Percentiles rank a stretch among this genome's conserved stretches.
phyloP scores from a whole-genome alignment of 2,113 vertebrate species.

The Corythaeola cristata region DNA sequence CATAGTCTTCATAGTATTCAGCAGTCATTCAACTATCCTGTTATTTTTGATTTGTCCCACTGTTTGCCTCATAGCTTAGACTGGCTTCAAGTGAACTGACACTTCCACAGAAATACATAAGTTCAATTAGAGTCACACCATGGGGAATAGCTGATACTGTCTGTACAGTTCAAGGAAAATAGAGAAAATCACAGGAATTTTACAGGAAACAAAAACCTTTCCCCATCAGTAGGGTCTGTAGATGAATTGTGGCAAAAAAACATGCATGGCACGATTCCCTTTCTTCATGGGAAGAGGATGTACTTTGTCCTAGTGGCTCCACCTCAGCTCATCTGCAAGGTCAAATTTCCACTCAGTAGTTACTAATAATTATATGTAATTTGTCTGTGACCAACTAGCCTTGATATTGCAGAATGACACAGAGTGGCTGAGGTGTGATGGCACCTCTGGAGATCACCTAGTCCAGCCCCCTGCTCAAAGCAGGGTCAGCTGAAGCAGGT shows the following conservation, averaged over 20 bases:
- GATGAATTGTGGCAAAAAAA: not conserved
- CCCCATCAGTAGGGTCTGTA: not conserved
- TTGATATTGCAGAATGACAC: not conserved
- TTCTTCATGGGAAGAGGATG: not conserved
- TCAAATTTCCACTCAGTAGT: not conserved
- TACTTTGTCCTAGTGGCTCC: not conserved
- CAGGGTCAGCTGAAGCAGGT: not conserved
- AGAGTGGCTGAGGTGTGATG: not conserved
- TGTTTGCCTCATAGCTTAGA: not conserved
- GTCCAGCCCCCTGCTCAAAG: not conserved
- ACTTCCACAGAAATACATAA: not conserved
- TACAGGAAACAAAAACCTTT: not conserved
- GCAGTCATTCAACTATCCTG: not conserved
- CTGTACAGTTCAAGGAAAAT: not conserved
- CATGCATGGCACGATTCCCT: fast-evolving
- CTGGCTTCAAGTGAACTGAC: not conserved
- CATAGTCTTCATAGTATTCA: not conserved
- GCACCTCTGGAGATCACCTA: not conserved
- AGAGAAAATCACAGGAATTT: not conserved
- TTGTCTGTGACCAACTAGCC: not conserved
- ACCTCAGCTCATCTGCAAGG: not conserved
- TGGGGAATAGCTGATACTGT: not conserved
- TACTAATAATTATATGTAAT: not conserved
- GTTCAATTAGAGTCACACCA: not conserved
- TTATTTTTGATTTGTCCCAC: not conserved